These are phyloP conservation scores for Calyptomena viridis DNA, from an alignment of 2,113 vertebrate species.

Conservation along the genomic window DNA sequence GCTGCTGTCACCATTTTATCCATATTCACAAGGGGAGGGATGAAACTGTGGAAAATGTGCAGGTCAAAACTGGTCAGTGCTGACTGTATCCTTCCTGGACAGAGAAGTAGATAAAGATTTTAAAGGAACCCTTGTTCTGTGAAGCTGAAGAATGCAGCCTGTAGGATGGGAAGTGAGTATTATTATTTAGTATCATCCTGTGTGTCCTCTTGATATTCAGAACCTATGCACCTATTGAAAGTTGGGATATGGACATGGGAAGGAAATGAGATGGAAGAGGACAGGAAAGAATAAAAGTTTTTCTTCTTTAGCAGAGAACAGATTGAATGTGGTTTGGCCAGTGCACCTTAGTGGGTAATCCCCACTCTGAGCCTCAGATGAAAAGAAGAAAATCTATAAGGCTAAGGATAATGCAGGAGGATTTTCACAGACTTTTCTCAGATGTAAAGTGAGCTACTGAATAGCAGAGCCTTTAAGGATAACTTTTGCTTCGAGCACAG, in stretches of 20 bases:
- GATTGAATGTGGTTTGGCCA: conserved; percentile 10
- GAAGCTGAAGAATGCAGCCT: background rate
- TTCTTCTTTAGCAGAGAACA: background rate
- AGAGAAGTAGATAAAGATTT: background rate
- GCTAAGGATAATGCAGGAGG: conserved; percentile 32
- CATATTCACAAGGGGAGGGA: background rate
- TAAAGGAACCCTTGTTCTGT: background rate
- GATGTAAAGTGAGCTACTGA: conserved; percentile 23
- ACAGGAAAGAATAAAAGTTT: conserved; percentile 5
- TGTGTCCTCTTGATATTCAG: background rate
- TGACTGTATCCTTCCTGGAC: background rate
- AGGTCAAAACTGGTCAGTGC: background rate
- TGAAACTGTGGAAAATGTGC: background rate
- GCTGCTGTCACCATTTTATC: background rate
- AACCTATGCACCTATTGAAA: background rate
- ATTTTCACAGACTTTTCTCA: conserved; percentile 45
- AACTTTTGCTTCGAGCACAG: conserved; percentile 22
- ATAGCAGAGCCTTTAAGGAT: background rate
- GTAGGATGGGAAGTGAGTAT: background rate
- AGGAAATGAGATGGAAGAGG: background rate
- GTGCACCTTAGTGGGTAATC: conserved; percentile 46
- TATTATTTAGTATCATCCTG: background rate
- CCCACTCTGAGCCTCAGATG: conserved; percentile 9
- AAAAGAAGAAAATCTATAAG: conserved; percentile 36
- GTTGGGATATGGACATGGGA: background rate